Evolutionary conservation across 2,888 invertebrate genomes (phyloP).

Genomic region (Dichetophora obliterata): DNA sequence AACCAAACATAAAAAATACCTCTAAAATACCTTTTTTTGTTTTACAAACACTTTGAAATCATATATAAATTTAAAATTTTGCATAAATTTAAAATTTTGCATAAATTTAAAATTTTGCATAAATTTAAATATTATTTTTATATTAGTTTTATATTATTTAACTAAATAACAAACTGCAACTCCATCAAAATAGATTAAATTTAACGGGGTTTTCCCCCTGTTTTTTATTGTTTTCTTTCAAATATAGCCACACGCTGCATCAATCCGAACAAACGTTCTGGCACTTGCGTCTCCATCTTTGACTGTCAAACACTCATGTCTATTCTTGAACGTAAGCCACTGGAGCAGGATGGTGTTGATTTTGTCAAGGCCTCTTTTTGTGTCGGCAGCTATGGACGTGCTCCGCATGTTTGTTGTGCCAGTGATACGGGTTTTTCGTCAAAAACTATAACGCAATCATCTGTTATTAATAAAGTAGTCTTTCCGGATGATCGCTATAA

Average conservation of each 20-base stretch:
- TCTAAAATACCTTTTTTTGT: no score
- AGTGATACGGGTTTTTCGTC: conserved; percentile 59
- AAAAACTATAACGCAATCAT: not conserved
- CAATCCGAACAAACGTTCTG: conserved; percentile 64
- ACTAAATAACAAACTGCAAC: no score
- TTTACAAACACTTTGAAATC: no score
- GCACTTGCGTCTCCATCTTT: conserved; percentile 61
- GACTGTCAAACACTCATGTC: conserved; percentile 62
- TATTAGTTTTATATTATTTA: no score
- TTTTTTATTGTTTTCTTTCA: not conserved
- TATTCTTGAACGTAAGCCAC: conserved; percentile 53
- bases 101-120: no score
- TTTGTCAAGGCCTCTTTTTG: conserved; percentile 63
- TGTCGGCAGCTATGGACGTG: conserved; percentile 51
- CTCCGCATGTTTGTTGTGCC: conserved; percentile 65
- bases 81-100: no score
- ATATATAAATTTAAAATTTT: no score
- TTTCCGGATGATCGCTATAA: not conserved
- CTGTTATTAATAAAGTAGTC: not conserved
- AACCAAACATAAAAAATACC: no score
- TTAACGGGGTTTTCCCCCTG: not conserved
- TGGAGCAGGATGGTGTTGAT: conserved; percentile 54
- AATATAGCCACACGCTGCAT: conserved; percentile 71
- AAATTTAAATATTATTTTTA: no score
- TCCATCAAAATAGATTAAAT: no score